Evolutionary conservation across 2,888 invertebrate genomes (phyloP), one percentile per base, ranked within the genome.

Genomic region (Epistrophe grossulariae): DNA sequence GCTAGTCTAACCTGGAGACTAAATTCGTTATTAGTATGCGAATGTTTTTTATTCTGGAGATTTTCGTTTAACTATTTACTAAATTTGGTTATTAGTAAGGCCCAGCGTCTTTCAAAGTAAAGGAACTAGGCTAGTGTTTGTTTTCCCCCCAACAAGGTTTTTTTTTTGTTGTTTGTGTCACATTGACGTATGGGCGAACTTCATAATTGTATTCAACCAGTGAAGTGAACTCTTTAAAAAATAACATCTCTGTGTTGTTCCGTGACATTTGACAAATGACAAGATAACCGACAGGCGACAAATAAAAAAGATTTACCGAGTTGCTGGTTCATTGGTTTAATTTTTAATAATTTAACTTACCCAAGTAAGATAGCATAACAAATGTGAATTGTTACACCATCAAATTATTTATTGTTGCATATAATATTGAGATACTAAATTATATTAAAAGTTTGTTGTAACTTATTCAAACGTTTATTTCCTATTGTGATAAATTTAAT

Each of bases 351-450:
- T 45, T 15, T 13, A 24, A 60, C 8, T 40, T 13, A 7, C 8
- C 13, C 24, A 60, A 60, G 60, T 60, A 60, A 60, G 60, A 40
- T 13, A 38, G 19, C 19, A 38, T 7, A 40, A 60, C 2, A 60
- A 60, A 40, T 40, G 0, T 24, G 0, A 13, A 11, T 35, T 38
- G 8, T 60, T 24, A 15, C 40, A 40, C 6, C 19, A 24, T 60
- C 19, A 13, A 60, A 19, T 40, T 15, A 24, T 13, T 40, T 3
- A 19, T 40, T 8, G 11, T 24, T 13, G 6, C 24, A 24, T 28
- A 52, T 13, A 19, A 50, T 19, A 19, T 19, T 19, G 2, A 19
- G 0, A 50, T 50, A 50, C 4, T 50, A 5, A 19, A 9, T 35
- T 35, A 35, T 35, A 8, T 35, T 9, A 8, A 35, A 7, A 35